Base-by-base conservation (phyloP, 1,140 invertebrate genomes). In the Drosophila virilis region DNA sequence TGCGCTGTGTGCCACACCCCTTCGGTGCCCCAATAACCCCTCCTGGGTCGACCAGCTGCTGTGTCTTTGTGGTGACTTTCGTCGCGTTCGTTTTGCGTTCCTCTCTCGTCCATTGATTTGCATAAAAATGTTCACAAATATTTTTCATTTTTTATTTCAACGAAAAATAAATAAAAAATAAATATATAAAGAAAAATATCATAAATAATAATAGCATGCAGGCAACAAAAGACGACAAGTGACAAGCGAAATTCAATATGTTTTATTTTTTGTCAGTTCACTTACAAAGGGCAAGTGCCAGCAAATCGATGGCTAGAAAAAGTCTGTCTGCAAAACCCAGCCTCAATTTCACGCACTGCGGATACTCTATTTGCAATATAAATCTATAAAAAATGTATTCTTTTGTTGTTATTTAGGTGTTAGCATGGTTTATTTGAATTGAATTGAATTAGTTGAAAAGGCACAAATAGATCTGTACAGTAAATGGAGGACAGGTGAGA, bases 61-160 rank as follows among this genome's bases (percentile, higher is more conserved):
- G 59, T 69, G 54, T 57, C 15, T 74, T 69, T 74, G 71, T 45
- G 71, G 71, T 61, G 35, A 37, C 65, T 67, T 52, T 50, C 33
- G 15, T 2, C 51, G 33, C 15, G 42, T 43, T 38, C 51, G 42
- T 50, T 50, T 67, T 52, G 37, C 43, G 43, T 42, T 35, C 17
- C 33, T 17, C 45, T 40, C 48, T 55, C 12, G 42, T 50, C 22
- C 74, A 77, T 83, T 89, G 80, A 89, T 88, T 88, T 88, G 84
- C 84, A 88, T 88, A 83, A 83, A 80, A 88, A 88, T 77, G 84
- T 74, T 88, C 73, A 80, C 83, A 89, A 88, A 88, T 83, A 88
- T 88, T 89, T 88, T 80, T 54, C 60, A 72, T 85, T 80, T 83
- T 81, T 78, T 86, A 80, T 76, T 48, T 17, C 28, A 37, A 46